Conservation (phyloP, 2,888 invertebrate species). For the Vanessa cardui region DNA sequence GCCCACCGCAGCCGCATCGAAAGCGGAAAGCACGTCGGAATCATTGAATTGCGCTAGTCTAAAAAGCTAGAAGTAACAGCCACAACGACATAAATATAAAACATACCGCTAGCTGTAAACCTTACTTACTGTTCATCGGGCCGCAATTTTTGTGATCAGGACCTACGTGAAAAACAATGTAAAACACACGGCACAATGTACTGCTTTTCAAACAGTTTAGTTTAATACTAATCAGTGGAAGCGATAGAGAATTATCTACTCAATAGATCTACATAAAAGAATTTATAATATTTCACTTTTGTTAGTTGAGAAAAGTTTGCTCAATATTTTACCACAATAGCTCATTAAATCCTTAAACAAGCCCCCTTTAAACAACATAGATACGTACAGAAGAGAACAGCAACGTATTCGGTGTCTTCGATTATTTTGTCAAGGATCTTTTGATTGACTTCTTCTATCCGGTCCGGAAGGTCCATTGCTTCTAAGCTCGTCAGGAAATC, state of each 20-base stretch:
- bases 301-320: constrained; percentile 73
- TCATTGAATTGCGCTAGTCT: constrained; percentile 52
- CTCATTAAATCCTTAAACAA: constrained; percentile 62
- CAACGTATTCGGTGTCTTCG: constrained; percentile 95
- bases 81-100: constrained; percentile 67
- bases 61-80: constrained; percentile 73
- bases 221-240: constrained; percentile 55
- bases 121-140: constrained; percentile 81
- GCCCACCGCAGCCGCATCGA: constrained; percentile 49
- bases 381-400: constrained; percentile 96
- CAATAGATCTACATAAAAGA: constrained; percentile 62
- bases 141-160: constrained; percentile 82
- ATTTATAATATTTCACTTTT: constrained; percentile 54
- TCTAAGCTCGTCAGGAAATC: constrained; percentile 97
- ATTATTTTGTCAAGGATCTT: constrained; percentile 95
- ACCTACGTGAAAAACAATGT: constrained; percentile 82
- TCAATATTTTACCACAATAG: constrained; percentile 70
- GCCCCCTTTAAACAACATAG: constrained; percentile 48
- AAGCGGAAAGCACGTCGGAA: constrained; percentile 62
- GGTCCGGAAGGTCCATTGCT: constrained; percentile 96
- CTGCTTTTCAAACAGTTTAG: constrained; percentile 57
- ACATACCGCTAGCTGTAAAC: constrained; percentile 73
- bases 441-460: constrained; percentile 97
- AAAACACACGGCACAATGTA: constrained; percentile 79
- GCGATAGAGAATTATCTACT: constrained; percentile 55